Evolutionary conservation across 2,113 vertebrate genomes (phyloP).

Genomic region (Drymodes brunneopygia): DNA sequence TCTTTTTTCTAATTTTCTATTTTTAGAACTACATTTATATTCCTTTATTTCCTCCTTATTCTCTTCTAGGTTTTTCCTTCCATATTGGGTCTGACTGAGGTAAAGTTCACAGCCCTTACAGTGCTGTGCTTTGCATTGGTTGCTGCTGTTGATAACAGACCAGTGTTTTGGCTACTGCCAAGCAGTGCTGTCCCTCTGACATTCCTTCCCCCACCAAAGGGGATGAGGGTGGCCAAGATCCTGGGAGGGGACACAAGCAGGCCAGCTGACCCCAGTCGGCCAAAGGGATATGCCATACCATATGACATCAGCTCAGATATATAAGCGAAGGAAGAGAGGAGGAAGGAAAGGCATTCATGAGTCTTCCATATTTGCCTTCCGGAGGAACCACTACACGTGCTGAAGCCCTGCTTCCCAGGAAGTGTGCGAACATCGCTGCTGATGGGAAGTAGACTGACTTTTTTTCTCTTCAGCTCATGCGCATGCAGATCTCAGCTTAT

Average conservation of each 20-base stretch:
- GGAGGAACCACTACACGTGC: not conserved
- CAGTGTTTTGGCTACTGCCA: not conserved
- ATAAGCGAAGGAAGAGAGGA: not conserved
- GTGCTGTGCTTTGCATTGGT: not conserved
- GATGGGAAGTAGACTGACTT: not conserved
- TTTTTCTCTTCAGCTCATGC: not conserved
- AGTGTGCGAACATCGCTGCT: not conserved
- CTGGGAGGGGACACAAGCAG: not conserved
- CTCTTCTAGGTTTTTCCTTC: not conserved
- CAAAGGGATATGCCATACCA: not conserved
- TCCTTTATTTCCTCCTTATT: not conserved
- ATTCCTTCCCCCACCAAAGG: not conserved
- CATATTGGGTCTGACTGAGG: not conserved
- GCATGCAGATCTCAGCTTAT: not conserved
- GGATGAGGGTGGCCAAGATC: not conserved
- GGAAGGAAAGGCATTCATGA: not conserved
- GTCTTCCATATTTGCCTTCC: not conserved
- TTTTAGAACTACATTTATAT: not conserved
- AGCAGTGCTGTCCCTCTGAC: not conserved
- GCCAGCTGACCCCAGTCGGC: not conserved
- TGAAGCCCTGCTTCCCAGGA: not conserved
- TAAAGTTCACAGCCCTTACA: not conserved
- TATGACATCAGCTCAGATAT: not conserved
- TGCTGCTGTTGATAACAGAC: not conserved
- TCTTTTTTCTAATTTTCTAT: not conserved